Evolutionary conservation across 2,888 invertebrate species (phyloP), one percentile per base, ranked within the genome.

Genomic region (Macaria notata): DNA sequence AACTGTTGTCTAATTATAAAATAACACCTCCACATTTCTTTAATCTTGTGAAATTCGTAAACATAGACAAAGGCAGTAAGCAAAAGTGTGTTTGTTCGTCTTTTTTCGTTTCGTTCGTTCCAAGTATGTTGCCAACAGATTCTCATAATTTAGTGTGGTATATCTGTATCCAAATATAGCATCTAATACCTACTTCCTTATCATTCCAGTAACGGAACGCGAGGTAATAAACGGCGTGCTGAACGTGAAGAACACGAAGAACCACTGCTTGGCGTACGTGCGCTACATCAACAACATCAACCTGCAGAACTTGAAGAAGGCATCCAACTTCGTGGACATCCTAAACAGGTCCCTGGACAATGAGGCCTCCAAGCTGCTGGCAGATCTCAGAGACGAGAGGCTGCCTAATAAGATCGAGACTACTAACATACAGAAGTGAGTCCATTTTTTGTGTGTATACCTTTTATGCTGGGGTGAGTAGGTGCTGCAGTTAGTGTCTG

Each of bases 261-360:
- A 98, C 75, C 98, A 99, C 83, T 98, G 98, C 72, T 90, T 99
- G 45, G 98, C 98, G 0, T 99, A 99, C 84, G 94, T 97, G 3
- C 93, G 99, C 55, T 98, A 98, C 84, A 99, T 99, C 80, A 98
- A 98, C 87, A 98, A 99, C 81, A 99, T 99, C 59, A 99, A 99
- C 83, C 92, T 98, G 39, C 98, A 98, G 83, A 98, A 99, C 84
- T 86, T 98, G 65, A 96, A 97, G 80, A 97, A 98, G 75, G 98
- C 99, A 9, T 95, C 97, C 56, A 95, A 98, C 55, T 99, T 98
- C 79, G 95, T 99, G 54, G 99, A 99, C 82, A 98, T 99, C 61
- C 94, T 96, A 38, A 97, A 97, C 83, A 92, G 98, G 64, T 96
- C 97, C 77, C 93, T 99, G 68, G 99, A 99, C 78, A 95, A 96